Conservation (phyloP, 2,797 vertebrate genomes). For the Erethizon dorsatum region DNA sequence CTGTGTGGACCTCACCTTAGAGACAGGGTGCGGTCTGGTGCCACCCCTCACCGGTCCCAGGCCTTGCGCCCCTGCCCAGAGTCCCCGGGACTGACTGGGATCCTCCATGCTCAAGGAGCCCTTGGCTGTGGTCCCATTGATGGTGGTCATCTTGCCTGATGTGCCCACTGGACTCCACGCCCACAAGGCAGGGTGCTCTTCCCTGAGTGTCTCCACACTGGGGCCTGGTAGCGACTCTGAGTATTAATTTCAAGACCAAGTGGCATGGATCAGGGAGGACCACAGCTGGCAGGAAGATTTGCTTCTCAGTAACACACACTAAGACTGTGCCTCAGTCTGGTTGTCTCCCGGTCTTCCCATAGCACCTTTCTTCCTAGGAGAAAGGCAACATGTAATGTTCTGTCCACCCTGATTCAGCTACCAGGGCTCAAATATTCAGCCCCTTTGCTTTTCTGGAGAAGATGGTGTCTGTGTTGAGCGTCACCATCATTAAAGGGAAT, state of each 20-base stretch:
- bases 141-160: too few relatives aligned
- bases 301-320: too few relatives aligned
- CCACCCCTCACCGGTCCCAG: fast-evolving
- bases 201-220: not conserved
- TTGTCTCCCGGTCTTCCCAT: not conserved
- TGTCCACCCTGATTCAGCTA: fast-evolving
- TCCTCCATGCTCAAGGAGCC: not conserved
- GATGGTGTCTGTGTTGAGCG: not conserved
- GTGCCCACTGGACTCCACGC: too few relatives aligned
- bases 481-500: fast-evolving
- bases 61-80: fast-evolving
- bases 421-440: not conserved
- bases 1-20: fast-evolving
- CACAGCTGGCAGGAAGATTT: fast-evolving
- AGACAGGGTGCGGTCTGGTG: fast-evolving
- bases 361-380: not conserved
- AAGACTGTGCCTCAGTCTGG: fast-evolving
- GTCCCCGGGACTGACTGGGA: fast-evolving
- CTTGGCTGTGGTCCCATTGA: not conserved
- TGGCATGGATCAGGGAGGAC: fast-evolving
- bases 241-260: fast-evolving
- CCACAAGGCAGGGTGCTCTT: not conserved
- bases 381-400: fast-evolving
- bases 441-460: not conserved
- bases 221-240: fast-evolving